phyloP scores from a whole-genome alignment of 2,797 vertebrate species.

The Toxotes lorentzi region DNA sequence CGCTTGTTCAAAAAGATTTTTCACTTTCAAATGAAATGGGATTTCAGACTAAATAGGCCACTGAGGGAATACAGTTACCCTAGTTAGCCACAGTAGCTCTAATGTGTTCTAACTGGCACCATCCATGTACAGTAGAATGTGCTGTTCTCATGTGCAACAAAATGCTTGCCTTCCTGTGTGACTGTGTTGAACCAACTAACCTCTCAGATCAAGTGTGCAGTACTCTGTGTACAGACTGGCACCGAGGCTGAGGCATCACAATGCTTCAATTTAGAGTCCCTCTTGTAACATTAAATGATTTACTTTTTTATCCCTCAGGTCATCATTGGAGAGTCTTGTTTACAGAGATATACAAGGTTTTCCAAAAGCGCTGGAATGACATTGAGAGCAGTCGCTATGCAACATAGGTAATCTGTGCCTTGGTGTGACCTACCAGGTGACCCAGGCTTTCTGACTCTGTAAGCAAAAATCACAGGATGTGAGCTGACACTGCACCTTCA shows the following conservation, averaged over 20 bases:
- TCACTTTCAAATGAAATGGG: constrained; percentile 50
- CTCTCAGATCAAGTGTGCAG: constrained; percentile 29
- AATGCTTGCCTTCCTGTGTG: constrained; percentile 25
- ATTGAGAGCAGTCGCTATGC: constrained; percentile 73
- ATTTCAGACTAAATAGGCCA: constrained; percentile 51
- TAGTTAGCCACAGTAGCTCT: constrained; percentile 21
- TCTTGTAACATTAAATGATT: constrained; percentile 54
- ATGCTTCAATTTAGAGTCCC: constrained; percentile 55
- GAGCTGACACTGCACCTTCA: constrained; percentile 81
- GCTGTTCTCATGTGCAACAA: neutral
- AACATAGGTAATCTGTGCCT: constrained; percentile 61
- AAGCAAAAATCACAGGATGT: constrained; percentile 76
- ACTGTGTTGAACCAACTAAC: constrained; percentile 24
- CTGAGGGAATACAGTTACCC: neutral
- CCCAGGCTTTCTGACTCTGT: constrained; percentile 73
- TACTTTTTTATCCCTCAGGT: constrained; percentile 56
- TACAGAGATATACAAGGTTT: constrained; percentile 62
- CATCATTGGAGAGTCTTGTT: constrained; percentile 64
- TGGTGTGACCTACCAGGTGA: constrained; percentile 72
- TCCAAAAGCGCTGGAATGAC: constrained; percentile 63
- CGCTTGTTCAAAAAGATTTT: constrained; percentile 35
- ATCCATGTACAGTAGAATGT: neutral
- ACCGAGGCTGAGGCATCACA: constrained; percentile 13
- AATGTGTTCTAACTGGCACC: constrained; percentile 23
- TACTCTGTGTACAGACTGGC: neutral